A percentile compares a stretch with the other conserved stretches of the same genome.
Conservation (phyloP, 2,797 vertebrate species). For the Channa striata region DNA sequence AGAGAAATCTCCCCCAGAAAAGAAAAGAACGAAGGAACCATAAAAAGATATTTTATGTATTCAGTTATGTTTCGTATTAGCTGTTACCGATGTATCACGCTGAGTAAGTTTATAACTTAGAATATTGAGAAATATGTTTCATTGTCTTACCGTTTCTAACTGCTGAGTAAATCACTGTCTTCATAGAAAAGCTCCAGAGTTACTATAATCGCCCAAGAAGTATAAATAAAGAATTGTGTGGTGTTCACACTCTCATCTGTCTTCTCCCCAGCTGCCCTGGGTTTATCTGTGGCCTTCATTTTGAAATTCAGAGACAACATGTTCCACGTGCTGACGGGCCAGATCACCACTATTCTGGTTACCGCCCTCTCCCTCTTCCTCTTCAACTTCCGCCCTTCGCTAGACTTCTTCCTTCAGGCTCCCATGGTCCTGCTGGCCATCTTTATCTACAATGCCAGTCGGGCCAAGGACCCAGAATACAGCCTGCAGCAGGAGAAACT, state of each 20-base stretch:
- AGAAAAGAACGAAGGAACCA: too few species aligned
- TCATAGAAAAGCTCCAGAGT: too few species aligned
- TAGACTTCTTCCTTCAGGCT: slow-evolving; percentile 96
- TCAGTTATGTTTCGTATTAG: too few species aligned
- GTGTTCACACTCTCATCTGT: not conserved
- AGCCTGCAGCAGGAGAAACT: slow-evolving; percentile 86
- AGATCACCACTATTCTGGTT: slow-evolving; percentile 95
- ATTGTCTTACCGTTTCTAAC: too few species aligned
- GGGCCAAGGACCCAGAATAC: slow-evolving; percentile 81
- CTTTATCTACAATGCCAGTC: slow-evolving; percentile 94
- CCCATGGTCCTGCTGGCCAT: slow-evolving; percentile 94
- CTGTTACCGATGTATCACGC: too few species aligned
- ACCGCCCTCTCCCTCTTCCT: slow-evolving; percentile 91
- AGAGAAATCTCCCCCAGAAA: too few species aligned
- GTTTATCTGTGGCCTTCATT: slow-evolving; percentile 97
- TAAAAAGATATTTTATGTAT: too few species aligned
- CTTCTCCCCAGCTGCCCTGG: slow-evolving; percentile 84
- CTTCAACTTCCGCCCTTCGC: slow-evolving; percentile 93
- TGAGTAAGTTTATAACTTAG: too few species aligned
- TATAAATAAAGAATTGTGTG: too few species aligned
- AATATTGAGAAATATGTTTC: too few species aligned
- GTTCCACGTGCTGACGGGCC: slow-evolving; percentile 97
- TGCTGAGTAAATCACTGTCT: too few species aligned
- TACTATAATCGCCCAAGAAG: too few species aligned
- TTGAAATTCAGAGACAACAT: slow-evolving; percentile 99